Base-by-base conservation (phyloP, 2,888 invertebrate species). In the Pocota personata region DNA sequence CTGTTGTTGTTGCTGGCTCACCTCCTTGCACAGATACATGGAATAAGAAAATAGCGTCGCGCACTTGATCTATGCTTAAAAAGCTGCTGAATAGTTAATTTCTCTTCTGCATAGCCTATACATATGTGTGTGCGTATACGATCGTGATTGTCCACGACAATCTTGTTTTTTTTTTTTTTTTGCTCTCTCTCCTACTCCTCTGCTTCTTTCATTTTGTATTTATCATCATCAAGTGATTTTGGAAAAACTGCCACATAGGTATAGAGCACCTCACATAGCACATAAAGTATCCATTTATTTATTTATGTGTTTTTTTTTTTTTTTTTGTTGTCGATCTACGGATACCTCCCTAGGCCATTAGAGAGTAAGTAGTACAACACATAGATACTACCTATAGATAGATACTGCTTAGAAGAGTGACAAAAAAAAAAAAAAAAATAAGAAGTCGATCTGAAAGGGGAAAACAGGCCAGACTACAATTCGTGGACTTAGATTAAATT, bases 401-500 rank as follows among this genome's bases (percentile, higher is more conserved):
- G 2, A 60, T 37, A 58, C 30, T 21, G 35, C 14, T 55, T 12
- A 46, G 4, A 8, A 43, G 40, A 66, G 52, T 79, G 83, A 84
- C 83, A 75, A 55, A 72, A 71, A 55, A 19, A 46, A 21, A 43
- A 30, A 50, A 60, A 24, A 57, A 58, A 48, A 48, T 21, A 27
- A 50, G 48, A 58, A 50, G 32, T 8, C 43, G 67, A 67, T 72
- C 72, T 69, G 43, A 55, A 79, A 75, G 67, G 71, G 71, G 67
- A 58, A 80, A 80, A 82, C 84, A 76, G 76, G 80, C 84, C 76
- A 86, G 66, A 72, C 86, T 72, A 82, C 82, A 86, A 82, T 86
- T 82, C 82, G 71, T 86, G 76, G 76, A 82, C 71, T 82, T 77
- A 72, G 82, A 82, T 82, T 86, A 82, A 82, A 82, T 86, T 77